Conservation (phyloP, 2,888 invertebrate species). For the Latrodectus elegans region DNA sequence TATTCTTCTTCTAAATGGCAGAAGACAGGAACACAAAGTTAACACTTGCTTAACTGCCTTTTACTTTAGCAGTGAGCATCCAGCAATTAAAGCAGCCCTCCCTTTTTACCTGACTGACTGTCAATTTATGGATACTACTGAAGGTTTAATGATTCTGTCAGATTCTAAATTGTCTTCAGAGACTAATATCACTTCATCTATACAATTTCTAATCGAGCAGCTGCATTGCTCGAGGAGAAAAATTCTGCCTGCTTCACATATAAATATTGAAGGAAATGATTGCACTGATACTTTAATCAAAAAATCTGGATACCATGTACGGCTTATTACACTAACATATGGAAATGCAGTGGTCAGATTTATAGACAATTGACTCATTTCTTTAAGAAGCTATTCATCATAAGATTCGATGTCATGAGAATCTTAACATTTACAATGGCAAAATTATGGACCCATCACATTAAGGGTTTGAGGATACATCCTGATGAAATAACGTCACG, state of each 20-base stretch:
- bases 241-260: background rate
- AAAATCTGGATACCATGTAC: too few species aligned
- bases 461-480: too few species aligned
- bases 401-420: too few species aligned
- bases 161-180: background rate
- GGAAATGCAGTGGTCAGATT: too few species aligned
- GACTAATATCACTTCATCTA: background rate
- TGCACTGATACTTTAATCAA: too few species aligned
- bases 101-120: background rate
- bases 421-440: too few species aligned
- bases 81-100: background rate
- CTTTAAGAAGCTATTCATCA: too few species aligned
- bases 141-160: background rate
- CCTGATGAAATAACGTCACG: too few species aligned
- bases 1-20: background rate
- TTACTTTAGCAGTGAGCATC: background rate
- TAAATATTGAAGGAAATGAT: background rate
- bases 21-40: background rate
- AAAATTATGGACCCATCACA: too few species aligned
- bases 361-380: too few species aligned
- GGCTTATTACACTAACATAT: too few species aligned
- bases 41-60: background rate
- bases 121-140: background rate
- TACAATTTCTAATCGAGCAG: background rate
- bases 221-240: background rate